Percentiles rank a stretch among this genome's conserved stretches.
Evolutionary conservation across 2,113 vertebrate species (phyloP).

Genomic region (Electrona antarctica): DNA sequence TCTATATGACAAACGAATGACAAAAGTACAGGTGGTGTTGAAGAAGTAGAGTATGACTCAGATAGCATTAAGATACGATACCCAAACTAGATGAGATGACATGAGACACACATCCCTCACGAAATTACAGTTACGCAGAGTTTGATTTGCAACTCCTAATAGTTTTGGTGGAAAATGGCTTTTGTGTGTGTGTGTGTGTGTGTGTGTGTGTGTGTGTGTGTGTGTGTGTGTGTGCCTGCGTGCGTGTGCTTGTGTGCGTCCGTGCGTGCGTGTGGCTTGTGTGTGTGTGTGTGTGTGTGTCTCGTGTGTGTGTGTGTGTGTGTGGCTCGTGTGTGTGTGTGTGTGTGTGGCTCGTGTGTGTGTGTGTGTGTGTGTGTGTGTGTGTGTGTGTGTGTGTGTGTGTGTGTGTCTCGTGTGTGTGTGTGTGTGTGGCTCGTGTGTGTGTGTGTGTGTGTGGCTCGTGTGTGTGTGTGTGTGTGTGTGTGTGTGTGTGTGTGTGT

Average conservation of each 20-base stretch:
- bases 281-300: conserved; percentile 24
- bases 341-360: conserved; percentile 16
- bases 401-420: not conserved
- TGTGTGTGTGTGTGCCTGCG: too few species aligned
- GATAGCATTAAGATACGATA: conserved; percentile 25
- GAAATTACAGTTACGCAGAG: not conserved
- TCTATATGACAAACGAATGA: conserved; percentile 41
- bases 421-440: too few species aligned
- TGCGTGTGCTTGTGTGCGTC: not conserved
- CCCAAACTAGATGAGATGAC: conserved; percentile 23
- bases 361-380: conserved; percentile 39
- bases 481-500: conserved; percentile 26
- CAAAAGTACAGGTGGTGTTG: too few species aligned
- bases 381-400: conserved; percentile 31
- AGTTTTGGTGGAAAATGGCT: conserved; percentile 42
- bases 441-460: too few species aligned
- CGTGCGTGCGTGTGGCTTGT: conserved; percentile 5
- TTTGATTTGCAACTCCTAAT: conserved; percentile 31
- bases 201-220: too few species aligned
- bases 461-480: conserved; percentile 30
- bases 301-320: conserved; percentile 31
- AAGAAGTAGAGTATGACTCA: conserved; percentile 5
- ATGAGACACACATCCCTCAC: conserved; percentile 7
- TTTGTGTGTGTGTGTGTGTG: conserved; percentile 21
- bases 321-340: conserved; percentile 23